Evolutionary conservation across 2,888 invertebrate genomes (phyloP), one percentile per base, ranked within the genome.

Genomic region (Mimachlamys varia): DNA sequence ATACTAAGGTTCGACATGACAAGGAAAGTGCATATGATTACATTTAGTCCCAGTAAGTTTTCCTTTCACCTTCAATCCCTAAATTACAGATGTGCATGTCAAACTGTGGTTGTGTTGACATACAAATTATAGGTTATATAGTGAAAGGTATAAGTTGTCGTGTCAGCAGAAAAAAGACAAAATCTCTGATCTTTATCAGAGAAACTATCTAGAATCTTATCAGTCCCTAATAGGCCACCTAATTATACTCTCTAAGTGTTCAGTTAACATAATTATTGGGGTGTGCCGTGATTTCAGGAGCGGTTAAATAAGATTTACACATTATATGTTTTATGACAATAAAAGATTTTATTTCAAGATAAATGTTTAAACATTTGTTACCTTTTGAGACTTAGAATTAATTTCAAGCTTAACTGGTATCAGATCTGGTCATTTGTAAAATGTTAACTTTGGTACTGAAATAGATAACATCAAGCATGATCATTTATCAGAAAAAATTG

Each of bases 81-180:
- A n/a, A 62, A 62, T n/a, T 62, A 62, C n/a, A 53, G 13, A 53
- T 62, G 62, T 62, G n/a, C 62, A n/a, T 53, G 53, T 53, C 53
- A 53, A 15, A 13, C 15, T 19, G 19, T 53, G 1, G 62, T 0
- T 62, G 7, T 22, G 62, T 7, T 62, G 62, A 62, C n/a, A n/a
- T 22, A 62, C n/a, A 7, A n/a, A n/a, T n/a, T n/a, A 22, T 62
- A 62, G 0, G 7, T 22, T 62, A 19, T 22, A 10, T 10, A n/a
- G 62, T 62, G 22, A n/a, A 22, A 22, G 22, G 10, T 62, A n/a
- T n/a, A 10, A 22, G 22, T 62, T 22, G 3, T 10, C 3, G 22
- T 62, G 62, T 62, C 22, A 5, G 62, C 1, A 22, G n/a, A 22
- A n/a, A 7, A 22, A 22, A 62, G n/a, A 22, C 7, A 4, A 62